Evolutionary conservation across 2,797 vertebrate genomes (phyloP).

Genomic region (Phoxinus dragarum): DNA sequence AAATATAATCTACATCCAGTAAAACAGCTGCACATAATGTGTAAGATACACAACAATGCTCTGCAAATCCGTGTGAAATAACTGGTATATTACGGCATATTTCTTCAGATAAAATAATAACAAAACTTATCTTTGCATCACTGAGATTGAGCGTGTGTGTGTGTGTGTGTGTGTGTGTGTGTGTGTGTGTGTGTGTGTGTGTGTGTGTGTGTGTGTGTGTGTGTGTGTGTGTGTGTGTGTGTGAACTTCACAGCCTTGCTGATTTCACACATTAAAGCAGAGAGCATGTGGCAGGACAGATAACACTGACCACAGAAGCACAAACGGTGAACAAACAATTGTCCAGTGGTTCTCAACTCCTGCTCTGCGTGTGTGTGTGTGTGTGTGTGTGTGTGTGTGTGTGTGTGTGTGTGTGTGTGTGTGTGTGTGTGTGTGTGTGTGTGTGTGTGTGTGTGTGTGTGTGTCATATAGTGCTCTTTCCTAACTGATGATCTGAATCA

Average conservation of each 20-base stretch:
- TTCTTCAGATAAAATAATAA: not conserved
- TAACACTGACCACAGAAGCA: constrained; percentile 4
- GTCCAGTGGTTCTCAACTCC: not conserved
- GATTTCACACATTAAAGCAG: constrained; percentile 30
- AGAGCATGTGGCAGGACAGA: constrained; percentile 33
- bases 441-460: too few species aligned
- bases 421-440: too few species aligned
- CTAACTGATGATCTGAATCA: not conserved
- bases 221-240: not conserved
- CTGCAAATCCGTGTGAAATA: not conserved
- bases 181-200: too few species aligned
- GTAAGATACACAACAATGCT: not conserved
- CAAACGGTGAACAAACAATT: constrained; percentile 19
- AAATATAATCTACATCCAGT: not conserved
- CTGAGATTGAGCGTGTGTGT: not conserved
- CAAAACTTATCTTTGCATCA: not conserved
- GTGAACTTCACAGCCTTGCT: constrained; percentile 9
- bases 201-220: too few species aligned
- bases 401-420: too few species aligned
- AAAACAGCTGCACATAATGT: not conserved
- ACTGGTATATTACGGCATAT: not conserved
- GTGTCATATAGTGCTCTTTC: not conserved
- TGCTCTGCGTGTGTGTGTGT: fast-evolving
- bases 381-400: too few species aligned
- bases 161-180: too few species aligned